Conservation (phyloP, 2,888 invertebrate species). For the Patella ulyssiponensis region DNA sequence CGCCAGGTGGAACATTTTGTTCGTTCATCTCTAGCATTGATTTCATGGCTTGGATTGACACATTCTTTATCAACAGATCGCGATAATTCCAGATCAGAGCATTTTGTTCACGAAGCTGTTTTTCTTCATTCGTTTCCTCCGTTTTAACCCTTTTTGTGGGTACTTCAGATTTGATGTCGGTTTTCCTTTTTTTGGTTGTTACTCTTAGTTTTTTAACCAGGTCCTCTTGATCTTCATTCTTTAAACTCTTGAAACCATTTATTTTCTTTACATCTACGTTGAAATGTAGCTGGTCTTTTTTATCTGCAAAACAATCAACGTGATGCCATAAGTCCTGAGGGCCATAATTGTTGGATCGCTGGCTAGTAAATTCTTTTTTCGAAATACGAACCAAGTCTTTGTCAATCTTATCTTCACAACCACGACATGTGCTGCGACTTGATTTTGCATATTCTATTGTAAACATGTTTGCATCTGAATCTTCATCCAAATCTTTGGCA, state of each 20-base stretch:
- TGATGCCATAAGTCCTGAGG: slow-evolving; percentile 93
- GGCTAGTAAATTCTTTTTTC: slow-evolving; percentile 88
- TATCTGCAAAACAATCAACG: slow-evolving; percentile 87
- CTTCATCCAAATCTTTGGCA: slow-evolving; percentile 29
- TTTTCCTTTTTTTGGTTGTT: slow-evolving; percentile 56
- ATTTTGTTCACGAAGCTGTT: slow-evolving; percentile 79
- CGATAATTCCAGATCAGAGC: slow-evolving; percentile 79
- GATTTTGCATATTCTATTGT: slow-evolving; percentile 91
- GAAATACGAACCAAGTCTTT: slow-evolving; percentile 85
- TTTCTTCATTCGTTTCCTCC: slow-evolving; percentile 65
- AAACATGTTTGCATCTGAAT: slow-evolving; percentile 55
- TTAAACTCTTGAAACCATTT: slow-evolving; percentile 83
- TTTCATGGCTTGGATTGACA: slow-evolving; percentile 78
- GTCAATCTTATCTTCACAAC: slow-evolving; percentile 88
- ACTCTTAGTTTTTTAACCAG: slow-evolving; percentile 62
- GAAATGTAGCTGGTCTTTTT: slow-evolving; percentile 82
- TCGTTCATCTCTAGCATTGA: slow-evolving; percentile 81
- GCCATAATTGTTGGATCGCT: slow-evolving; percentile 78
- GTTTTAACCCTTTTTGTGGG: slow-evolving; percentile 56
- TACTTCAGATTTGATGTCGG: slow-evolving; percentile 31
- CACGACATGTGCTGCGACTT: slow-evolving; percentile 83
- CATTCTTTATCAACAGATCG: slow-evolving; percentile 77
- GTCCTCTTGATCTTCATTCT: slow-evolving; percentile 75
- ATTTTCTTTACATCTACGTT: slow-evolving; percentile 74
- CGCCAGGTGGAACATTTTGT: slow-evolving; percentile 80